Evolutionary conservation across 2,888 invertebrate species (phyloP), one percentile per base, ranked within the genome.

Genomic region (Cenopis cana): DNA sequence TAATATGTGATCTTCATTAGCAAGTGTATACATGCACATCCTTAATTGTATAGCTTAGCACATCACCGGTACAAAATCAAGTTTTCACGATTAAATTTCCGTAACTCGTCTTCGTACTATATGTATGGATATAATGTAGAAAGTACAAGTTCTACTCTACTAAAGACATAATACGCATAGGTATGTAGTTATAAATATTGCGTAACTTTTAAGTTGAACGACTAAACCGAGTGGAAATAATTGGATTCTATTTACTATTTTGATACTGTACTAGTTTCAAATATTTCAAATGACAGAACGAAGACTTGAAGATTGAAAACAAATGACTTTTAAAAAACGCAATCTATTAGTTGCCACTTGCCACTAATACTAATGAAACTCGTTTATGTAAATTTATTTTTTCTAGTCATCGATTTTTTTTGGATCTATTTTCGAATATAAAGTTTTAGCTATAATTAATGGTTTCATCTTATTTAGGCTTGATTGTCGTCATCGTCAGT

Each of bases 171-270:
- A 0, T 24, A n/a, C 24, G 24, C 6, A 33, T 14, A 4, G 0
- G 14, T 41, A 14, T 18, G 14, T 52, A 9, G 59, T 33, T 41
- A 14, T 4, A 52, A 41, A 41, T 59, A 33, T 60, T 65, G 36
- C 65, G 70, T 65, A 57, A 70, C 59, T 54, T 41, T 70, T 54
- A 17, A 54, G 62, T 46, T 62, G 41, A 38, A 65, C 52, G 68
- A 60, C 41, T 68, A 36, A 60, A 60, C 18, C 10, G 24, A 52
- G 24, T 24, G 52, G 18, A 54, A 52, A 46, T 59, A 59, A 59
- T 59, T 59, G 57, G 41, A 17, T 50, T 52, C 65, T 65, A 70
- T 65, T 65, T 41, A 54, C 54, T 36, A 54, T 65, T 52, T 62
- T 65, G 24, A 14, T 59, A 59, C 5, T 10, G 38, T 14, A 54